phyloP scores from a whole-genome alignment of 2,888 invertebrate genomes.

The Hypomecis punctinalis region DNA sequence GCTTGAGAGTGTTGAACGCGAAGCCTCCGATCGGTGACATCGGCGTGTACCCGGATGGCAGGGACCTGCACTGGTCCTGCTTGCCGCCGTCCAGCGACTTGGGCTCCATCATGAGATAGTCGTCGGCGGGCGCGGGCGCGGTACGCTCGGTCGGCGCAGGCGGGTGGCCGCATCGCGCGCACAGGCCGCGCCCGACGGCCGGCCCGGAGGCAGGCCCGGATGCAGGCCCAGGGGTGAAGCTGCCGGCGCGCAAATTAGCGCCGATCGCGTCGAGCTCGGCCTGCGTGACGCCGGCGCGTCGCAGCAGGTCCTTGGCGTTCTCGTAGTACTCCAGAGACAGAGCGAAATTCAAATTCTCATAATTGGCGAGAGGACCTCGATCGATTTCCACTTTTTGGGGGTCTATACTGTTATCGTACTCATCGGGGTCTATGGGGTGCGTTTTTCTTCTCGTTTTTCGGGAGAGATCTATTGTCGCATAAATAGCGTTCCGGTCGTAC shows the following conservation, averaged over 20 bases:
- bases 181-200: slow-evolving; percentile 65
- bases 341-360: slow-evolving; percentile 91
- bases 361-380: slow-evolving; percentile 84
- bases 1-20: slow-evolving; percentile 70
- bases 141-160: slow-evolving; percentile 40
- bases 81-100: slow-evolving; percentile 64
- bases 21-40: slow-evolving; percentile 88
- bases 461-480: slow-evolving; percentile 88
- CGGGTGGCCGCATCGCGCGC: slow-evolving; percentile 87
- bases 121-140: slow-evolving; percentile 65
- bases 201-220: slow-evolving; percentile 28
- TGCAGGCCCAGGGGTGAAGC: slow-evolving; percentile 41
- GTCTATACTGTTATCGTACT: slow-evolving; percentile 41
- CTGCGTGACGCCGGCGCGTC: slow-evolving; percentile 83
- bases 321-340: slow-evolving; percentile 91
- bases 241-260: slow-evolving; percentile 61
- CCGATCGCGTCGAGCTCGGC: slow-evolving; percentile 78
- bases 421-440: slow-evolving; percentile 49
- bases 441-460: slow-evolving; percentile 85
- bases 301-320: slow-evolving; percentile 89
- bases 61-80: slow-evolving; percentile 52
- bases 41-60: slow-evolving; percentile 87
- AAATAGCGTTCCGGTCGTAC: slow-evolving; percentile 81
- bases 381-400: slow-evolving; percentile 59
- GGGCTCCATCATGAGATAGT: slow-evolving; percentile 89